Conservation (phyloP, 2,797 vertebrate species). For the Onychomys leucogaster region DNA sequence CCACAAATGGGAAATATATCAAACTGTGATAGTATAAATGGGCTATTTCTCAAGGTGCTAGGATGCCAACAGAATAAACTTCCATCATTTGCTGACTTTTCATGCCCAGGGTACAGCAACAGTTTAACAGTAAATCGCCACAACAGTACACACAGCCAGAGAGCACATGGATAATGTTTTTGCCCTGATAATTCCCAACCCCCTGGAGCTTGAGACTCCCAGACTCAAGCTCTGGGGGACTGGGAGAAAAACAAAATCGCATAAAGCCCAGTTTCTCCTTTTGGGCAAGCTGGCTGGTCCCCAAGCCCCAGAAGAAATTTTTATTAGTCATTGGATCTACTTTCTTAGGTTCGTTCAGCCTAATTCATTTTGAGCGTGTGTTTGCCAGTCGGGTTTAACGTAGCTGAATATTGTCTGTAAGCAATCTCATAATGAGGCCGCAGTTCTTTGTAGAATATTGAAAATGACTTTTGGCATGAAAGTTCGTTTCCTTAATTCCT, state of each 20-base stretch:
- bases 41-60: conserved; percentile 90
- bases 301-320: conserved; percentile 3
- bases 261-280: not conserved
- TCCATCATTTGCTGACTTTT: conserved; percentile 87
- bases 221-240: not conserved
- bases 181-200: not conserved
- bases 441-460: conserved; percentile 82
- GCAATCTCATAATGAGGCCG: conserved; percentile 34
- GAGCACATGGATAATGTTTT: conserved; percentile 44
- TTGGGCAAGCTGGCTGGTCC: not conserved
- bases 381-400: conserved; percentile 48
- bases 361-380: not conserved
- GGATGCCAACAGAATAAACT: conserved; percentile 89
- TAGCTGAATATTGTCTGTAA: not conserved
- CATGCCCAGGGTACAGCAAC: conserved; percentile 73
- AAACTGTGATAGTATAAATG: conserved; percentile 90
- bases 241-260: conserved; percentile 31
- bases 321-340: not conserved
- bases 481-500: conserved; percentile 88
- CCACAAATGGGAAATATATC: conserved; percentile 90
- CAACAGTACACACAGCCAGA: conserved; percentile 41
- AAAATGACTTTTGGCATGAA: conserved; percentile 88
- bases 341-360: conserved; percentile 17
- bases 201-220: not conserved
- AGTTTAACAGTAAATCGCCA: conserved; percentile 82